These are phyloP conservation scores for Burhinus bistriatus DNA, from an alignment of 2,113 vertebrate species.

Conservation along the genomic window DNA sequence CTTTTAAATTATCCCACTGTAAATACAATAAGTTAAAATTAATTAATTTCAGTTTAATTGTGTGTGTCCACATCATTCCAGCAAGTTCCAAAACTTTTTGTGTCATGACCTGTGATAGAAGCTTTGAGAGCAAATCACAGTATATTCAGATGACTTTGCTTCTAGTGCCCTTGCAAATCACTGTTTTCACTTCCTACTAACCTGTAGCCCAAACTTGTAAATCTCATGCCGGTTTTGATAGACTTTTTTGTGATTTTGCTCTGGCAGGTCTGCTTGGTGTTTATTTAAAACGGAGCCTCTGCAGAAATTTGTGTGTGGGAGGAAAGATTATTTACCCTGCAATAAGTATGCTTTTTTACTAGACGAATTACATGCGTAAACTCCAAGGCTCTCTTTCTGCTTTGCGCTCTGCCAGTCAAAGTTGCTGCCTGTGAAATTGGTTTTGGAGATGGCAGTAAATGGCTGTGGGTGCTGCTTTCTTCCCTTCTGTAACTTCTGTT, in stretches of 20 bases:
- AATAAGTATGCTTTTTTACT: not conserved
- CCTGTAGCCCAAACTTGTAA: not conserved
- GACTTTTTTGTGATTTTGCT: not conserved
- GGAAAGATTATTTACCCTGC: not conserved
- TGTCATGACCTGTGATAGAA: not conserved
- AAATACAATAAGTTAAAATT: not conserved
- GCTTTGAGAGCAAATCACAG: not conserved
- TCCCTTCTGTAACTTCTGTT: not conserved
- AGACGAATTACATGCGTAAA: not conserved
- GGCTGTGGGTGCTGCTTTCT: not conserved
- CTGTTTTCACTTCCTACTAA: not conserved
- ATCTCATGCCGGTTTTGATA: not conserved
- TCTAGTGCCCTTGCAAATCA: not conserved
- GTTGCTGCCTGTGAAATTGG: not conserved
- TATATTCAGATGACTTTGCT: not conserved
- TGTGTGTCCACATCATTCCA: not conserved
- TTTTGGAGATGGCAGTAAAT: not conserved
- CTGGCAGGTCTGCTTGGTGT: not conserved
- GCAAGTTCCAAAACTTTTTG: not conserved
- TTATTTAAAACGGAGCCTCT: not conserved
- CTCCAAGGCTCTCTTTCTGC: not conserved
- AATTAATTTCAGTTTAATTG: not conserved
- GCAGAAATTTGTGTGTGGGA: not conserved
- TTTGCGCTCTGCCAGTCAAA: not conserved
- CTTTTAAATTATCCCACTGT: not conserved